phyloP scores from a whole-genome alignment of 2,113 vertebrate genomes.

The Phrynocephalus versicolor region DNA sequence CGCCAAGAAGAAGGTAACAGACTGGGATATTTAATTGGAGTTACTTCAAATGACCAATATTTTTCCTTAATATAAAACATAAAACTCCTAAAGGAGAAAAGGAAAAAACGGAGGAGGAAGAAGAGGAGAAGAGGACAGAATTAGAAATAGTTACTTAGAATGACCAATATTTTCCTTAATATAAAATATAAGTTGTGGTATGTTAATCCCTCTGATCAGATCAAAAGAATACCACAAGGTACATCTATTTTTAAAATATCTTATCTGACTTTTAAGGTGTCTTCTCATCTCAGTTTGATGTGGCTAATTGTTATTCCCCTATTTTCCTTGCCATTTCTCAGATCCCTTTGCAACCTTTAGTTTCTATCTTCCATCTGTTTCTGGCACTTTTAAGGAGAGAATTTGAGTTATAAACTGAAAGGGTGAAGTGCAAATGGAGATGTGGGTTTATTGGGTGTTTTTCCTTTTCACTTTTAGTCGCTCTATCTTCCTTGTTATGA shows the following conservation, averaged over 20 bases:
- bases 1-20: too few relatives aligned
- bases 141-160: too few relatives aligned
- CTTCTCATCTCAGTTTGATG: not conserved
- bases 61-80: too few relatives aligned
- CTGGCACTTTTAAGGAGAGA: slow-evolving; percentile 2
- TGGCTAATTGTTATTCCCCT: not conserved
- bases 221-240: not conserved
- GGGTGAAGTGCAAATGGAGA: slow-evolving; percentile 8
- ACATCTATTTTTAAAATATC: not conserved
- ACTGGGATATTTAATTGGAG: too few relatives aligned
- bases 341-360: not conserved
- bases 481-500: not conserved
- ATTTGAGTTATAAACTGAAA: not conserved
- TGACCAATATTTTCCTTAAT: too few relatives aligned
- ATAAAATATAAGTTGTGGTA: too few relatives aligned
- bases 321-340: not conserved
- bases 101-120: too few relatives aligned
- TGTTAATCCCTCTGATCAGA: not conserved
- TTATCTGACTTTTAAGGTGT: not conserved
- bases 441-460: not conserved
- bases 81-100: too few relatives aligned
- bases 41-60: too few relatives aligned
- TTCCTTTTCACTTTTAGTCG: not conserved
- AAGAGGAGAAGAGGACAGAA: too few relatives aligned
- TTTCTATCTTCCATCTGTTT: not conserved